Evolutionary conservation across 2,113 vertebrate species (phyloP), one percentile per base, ranked within the genome.

Genomic region (Nematolebias whitei): DNA sequence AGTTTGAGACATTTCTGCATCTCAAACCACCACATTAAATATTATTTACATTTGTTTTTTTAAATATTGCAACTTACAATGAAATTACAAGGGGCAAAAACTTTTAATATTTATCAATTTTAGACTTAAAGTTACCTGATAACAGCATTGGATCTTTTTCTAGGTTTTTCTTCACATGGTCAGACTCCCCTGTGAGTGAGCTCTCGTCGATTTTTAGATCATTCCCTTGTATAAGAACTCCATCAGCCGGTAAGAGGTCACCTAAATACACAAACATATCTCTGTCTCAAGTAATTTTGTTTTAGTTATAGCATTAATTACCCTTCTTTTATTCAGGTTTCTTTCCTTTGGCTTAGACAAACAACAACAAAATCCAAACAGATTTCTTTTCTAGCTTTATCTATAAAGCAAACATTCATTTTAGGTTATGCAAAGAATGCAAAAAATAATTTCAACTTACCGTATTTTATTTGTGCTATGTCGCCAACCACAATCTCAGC

Each of bases 131-230:
- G 11, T 72, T 83, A 99, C 98, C 97, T 91, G 98, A 99, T 67
- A 99, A 90, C 74, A 99, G 94, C 94, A 99, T 94, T 58, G 96
- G 95, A 91, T 99, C 98, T 87, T 96, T 97, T 82, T 95, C 93
- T 85, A 92, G 84, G 14, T 91, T 94, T 83, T 99, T 99, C 89
- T 95, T 98, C 85, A 99, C 98, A 68, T 96, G 98, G 89, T 99
- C 98, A 45, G 97, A 99, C 93, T 99, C 98, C 71, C 98, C 98
- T 54, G 98, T 99, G 86, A 99, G 90, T 0, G 98, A 99, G 82
- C 98, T 99, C 90, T 99, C 98, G 76, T 99, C 98, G 57, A 99
- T 96, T 91, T 97, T 99, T 49, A 99, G 94, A 83, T 99, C 98
- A 19, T 98, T 98, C 80, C 98, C 95, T 92, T 99, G 96, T 92